These are phyloP conservation scores for Menidia menidia DNA, from an alignment of 2,797 vertebrate genomes.

Conservation along the genomic window DNA sequence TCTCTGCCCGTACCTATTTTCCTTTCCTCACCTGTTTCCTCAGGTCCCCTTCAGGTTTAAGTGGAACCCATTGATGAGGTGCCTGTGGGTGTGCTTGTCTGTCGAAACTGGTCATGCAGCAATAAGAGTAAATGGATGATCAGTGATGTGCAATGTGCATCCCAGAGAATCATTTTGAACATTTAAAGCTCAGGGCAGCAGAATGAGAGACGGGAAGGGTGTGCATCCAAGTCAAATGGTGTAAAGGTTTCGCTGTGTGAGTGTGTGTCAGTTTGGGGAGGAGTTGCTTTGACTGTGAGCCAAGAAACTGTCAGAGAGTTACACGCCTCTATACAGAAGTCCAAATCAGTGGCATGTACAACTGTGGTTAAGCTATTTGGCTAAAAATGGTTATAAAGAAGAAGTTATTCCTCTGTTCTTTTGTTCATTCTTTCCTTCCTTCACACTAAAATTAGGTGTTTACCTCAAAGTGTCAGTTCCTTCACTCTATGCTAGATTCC, in stretches of 20 bases:
- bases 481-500: conserved; percentile 41
- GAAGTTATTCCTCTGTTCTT: conserved; percentile 3
- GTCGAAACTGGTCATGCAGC: conserved; percentile 28
- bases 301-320: conserved; percentile 61
- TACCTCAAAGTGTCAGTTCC: conserved; percentile 47
- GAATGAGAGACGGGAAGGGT: conserved; percentile 30
- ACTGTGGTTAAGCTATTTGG: conserved; percentile 25
- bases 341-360: conserved; percentile 32
- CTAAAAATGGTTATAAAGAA: conserved; percentile 9
- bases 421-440: conserved; percentile 20
- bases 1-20: conserved; percentile 30
- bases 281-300: conserved; percentile 56
- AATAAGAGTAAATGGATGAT: conserved; percentile 35
- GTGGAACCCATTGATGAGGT: conserved; percentile 27
- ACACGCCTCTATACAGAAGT: conserved; percentile 43
- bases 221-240: conserved; percentile 42
- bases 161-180: conserved; percentile 31
- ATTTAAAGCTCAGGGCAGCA: conserved; percentile 31
- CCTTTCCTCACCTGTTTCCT: conserved; percentile 62
- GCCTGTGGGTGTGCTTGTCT: conserved; percentile 18
- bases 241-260: conserved; percentile 49
- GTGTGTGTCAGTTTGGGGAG: conserved; percentile 18
- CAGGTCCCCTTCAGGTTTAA: conserved; percentile 20
- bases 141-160: conserved; percentile 33
- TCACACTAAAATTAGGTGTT: conserved; percentile 32